phyloP scores from a whole-genome alignment of 2,888 invertebrate genomes.

The Nycteola revayana region DNA sequence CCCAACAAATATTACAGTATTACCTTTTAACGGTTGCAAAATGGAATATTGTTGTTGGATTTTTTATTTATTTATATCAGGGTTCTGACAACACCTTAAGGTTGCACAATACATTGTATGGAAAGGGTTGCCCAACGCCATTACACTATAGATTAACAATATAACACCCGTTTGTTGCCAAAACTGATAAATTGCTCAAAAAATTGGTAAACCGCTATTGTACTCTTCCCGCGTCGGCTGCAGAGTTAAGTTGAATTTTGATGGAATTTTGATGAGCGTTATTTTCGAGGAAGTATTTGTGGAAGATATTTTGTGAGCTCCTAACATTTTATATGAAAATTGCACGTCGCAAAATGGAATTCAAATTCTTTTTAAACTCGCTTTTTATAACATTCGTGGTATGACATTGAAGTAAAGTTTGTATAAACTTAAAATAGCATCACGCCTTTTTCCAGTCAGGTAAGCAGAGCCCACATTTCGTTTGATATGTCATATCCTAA shows the following conservation, averaged over 20 bases:
- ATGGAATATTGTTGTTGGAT: constrained; percentile 29
- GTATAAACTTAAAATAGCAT: no score
- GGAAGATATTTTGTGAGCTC: no score
- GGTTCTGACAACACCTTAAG: constrained; percentile 26
- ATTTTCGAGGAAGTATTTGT: constrained; percentile 2
- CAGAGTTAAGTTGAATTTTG: constrained; percentile 14
- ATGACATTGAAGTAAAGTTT: no score
- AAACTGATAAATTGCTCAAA: constrained; percentile 33
- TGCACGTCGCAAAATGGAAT: no score
- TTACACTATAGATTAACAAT: constrained; percentile 38
- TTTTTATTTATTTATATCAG: constrained; percentile 41
- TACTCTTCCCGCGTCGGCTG: constrained; percentile 13
- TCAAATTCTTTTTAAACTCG: no score
- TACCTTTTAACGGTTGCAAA: constrained; percentile 24
- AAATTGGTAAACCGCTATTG: constrained; percentile 17
- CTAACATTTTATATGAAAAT: no score
- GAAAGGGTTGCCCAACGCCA: constrained; percentile 34
- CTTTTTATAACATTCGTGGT: no score
- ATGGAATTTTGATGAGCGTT: constrained; percentile 13
- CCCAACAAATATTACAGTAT: constrained; percentile 18
- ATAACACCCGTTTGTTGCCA: constrained; percentile 33
- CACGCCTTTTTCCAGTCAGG: no score
- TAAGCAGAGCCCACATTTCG: no score
- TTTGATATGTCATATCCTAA: no score
- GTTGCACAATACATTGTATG: constrained; percentile 48